phyloP scores from a whole-genome alignment of 2,888 invertebrate genomes.

The Phytoseiulus persimilis region DNA sequence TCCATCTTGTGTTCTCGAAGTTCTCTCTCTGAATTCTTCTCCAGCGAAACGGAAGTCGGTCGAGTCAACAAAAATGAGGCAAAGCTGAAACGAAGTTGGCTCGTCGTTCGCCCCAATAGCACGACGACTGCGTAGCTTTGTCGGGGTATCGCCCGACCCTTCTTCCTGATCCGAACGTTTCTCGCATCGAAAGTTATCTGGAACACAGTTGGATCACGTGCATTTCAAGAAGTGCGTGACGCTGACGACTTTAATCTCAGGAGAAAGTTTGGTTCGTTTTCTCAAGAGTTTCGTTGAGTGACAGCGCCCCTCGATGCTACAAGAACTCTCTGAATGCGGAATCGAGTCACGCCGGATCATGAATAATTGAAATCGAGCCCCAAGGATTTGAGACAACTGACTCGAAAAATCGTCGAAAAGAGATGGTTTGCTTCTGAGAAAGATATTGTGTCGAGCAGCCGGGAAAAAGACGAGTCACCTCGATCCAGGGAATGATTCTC shows the following conservation, averaged over 20 bases:
- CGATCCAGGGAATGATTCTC: too few species aligned
- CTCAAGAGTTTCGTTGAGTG: neutral
- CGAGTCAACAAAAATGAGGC: neutral
- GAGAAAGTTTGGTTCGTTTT: neutral
- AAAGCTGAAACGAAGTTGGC: neutral
- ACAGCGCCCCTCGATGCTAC: neutral
- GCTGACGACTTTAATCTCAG: neutral
- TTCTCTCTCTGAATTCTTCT: neutral
- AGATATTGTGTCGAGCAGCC: too few species aligned
- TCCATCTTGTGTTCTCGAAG: neutral
- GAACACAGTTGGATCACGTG: neutral
- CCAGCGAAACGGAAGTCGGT: neutral
- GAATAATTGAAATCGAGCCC: neutral
- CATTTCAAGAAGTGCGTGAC: neutral
- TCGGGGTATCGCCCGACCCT: neutral
- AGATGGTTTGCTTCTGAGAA: too few species aligned
- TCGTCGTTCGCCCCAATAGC: neutral
- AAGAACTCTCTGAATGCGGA: neutral
- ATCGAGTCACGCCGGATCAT: neutral
- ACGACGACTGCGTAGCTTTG: neutral
- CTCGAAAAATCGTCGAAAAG: neutral
- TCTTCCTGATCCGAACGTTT: neutral
- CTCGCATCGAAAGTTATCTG: neutral
- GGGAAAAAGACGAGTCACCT: too few species aligned
- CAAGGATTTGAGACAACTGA: neutral